These are phyloP conservation scores for Shargacucullia verbasci DNA, from an alignment of 2,888 invertebrate genomes.

Conservation along the genomic window DNA sequence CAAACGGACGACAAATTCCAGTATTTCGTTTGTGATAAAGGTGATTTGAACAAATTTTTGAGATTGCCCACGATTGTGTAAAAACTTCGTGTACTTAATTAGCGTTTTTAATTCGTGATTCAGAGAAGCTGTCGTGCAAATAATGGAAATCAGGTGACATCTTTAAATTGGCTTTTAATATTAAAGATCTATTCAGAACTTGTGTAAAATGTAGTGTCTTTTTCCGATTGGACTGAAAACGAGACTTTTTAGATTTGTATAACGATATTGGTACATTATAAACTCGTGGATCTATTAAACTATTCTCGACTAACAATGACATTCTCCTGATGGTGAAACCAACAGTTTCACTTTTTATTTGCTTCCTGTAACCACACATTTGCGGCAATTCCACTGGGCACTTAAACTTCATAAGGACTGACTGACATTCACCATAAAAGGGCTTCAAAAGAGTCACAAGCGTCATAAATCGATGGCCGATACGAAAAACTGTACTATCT, in stretches of 20 bases:
- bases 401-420: slow-evolving; percentile 66
- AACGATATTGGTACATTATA: too few species aligned
- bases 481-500: slow-evolving; percentile 80
- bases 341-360: slow-evolving; percentile 62
- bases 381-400: slow-evolving; percentile 65
- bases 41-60: slow-evolving; percentile 56
- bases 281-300: slow-evolving; percentile 12
- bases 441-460: slow-evolving; percentile 70
- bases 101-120: slow-evolving; percentile 15
- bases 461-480: slow-evolving; percentile 78
- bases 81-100: slow-evolving; percentile 25
- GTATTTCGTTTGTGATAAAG: slow-evolving; percentile 53
- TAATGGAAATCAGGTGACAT: slow-evolving; percentile 17
- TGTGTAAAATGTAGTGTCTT: too few species aligned
- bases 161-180: slow-evolving; percentile 15
- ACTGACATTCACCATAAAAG: slow-evolving; percentile 73
- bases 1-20: slow-evolving; percentile 45
- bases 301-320: slow-evolving; percentile 41
- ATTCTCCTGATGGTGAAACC: slow-evolving; percentile 47
- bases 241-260: too few species aligned
- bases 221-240: too few species aligned
- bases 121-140: slow-evolving; percentile 4
- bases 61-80: slow-evolving; percentile 31
- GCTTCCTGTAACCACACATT: slow-evolving; percentile 63
- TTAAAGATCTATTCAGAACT: too few species aligned